Percentiles rank a stretch among this genome's conserved stretches.
These are phyloP conservation scores for Argyrosomus japonicus DNA, from an alignment of 2,113 vertebrate species.

Conservation along the genomic window DNA sequence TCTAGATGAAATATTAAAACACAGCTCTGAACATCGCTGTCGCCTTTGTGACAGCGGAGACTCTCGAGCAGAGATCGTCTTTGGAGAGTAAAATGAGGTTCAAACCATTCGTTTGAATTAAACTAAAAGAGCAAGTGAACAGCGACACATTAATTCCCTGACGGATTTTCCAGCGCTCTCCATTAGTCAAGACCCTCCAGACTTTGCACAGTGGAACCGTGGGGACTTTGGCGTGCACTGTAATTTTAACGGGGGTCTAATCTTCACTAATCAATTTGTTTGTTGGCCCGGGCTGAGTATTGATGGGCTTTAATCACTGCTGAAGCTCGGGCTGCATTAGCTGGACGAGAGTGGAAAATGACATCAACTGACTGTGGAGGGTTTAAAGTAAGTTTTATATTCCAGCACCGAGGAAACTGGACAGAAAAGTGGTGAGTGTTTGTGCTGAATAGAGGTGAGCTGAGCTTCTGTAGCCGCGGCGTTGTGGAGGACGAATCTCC, in stretches of 20 bases:
- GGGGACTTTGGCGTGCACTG: neutral
- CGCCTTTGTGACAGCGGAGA: neutral
- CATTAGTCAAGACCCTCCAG: conserved; percentile 27
- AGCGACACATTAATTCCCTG: neutral
- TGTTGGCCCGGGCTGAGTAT: conserved; percentile 38
- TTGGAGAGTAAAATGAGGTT: neutral
- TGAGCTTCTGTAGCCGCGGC: neutral
- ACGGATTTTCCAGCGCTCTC: conserved; percentile 12
- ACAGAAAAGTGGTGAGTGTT: neutral
- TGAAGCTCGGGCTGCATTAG: conserved; percentile 24
- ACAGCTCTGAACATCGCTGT: neutral
- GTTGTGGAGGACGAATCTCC: conserved; percentile 12
- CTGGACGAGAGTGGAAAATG: conserved; percentile 6
- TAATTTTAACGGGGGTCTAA: conserved; percentile 45
- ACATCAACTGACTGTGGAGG: neutral
- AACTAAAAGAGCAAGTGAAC: conserved; percentile 16
- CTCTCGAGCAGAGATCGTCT: neutral
- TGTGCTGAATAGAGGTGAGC: conserved; percentile 7
- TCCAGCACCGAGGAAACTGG: neutral
- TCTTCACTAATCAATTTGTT: conserved; percentile 58
- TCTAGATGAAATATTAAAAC: neutral
- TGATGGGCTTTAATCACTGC: conserved; percentile 48
- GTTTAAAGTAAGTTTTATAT: conserved; percentile 8
- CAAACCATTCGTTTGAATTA: neutral
- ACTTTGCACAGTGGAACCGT: neutral